phyloP scores from a whole-genome alignment of 2,113 vertebrate species.

The Sylvia atricapilla region DNA sequence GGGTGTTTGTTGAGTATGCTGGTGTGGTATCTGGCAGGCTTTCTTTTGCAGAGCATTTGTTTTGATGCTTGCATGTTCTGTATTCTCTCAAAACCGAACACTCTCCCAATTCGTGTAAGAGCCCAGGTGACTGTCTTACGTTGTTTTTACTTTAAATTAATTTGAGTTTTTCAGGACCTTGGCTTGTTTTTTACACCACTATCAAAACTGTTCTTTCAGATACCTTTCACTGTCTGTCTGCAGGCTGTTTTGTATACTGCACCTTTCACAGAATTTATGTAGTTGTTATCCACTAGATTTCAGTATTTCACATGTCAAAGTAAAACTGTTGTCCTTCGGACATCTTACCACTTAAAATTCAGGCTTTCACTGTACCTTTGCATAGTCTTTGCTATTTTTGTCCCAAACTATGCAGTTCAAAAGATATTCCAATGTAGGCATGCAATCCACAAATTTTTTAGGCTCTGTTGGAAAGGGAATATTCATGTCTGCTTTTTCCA shows the following conservation, averaged over 20 bases:
- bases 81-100: not conserved
- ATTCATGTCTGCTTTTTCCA: not conserved
- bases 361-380: not conserved
- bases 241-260: not conserved
- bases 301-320: not conserved
- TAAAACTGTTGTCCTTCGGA: not conserved
- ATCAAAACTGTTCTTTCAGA: not conserved
- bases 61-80: not conserved
- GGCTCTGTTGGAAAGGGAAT: not conserved
- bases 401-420: not conserved
- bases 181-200: not conserved
- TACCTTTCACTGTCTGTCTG: not conserved
- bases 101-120: not conserved
- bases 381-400: conserved; percentile 1
- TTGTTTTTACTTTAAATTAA: not conserved
- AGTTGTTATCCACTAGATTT: not conserved
- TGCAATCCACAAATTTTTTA: not conserved
- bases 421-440: not conserved
- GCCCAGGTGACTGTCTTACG: not conserved
- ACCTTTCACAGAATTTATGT: not conserved
- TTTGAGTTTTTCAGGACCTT: not conserved
- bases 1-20: not conserved
- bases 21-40: not conserved
- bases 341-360: not conserved
- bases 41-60: not conserved